Evolutionary conservation across 1,140 invertebrate species (phyloP).

Genomic region (Triops longicaudatus): DNA sequence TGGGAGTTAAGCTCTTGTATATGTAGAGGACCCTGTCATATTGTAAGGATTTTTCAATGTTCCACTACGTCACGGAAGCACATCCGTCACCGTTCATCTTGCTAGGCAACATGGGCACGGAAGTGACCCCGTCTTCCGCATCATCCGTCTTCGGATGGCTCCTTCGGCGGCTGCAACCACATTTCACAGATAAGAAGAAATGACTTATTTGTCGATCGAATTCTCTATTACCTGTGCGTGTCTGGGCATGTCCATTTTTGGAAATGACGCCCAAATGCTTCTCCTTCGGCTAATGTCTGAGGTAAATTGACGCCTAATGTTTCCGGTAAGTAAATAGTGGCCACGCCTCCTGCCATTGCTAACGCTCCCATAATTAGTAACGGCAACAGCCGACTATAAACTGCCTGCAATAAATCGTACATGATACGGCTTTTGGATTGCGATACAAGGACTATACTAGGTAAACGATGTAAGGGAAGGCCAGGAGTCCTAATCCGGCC

Average conservation of each 20-base stretch:
- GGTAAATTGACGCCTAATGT: conserved; percentile 26
- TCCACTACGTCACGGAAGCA: background rate
- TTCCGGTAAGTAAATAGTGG: conserved; percentile 36
- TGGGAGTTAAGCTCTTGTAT: conserved; percentile 3
- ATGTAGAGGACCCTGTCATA: background rate
- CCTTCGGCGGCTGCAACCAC: background rate
- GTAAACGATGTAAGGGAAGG: conserved; percentile 59
- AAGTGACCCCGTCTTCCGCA: background rate
- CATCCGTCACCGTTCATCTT: conserved; percentile 1
- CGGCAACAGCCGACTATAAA: conserved; percentile 35
- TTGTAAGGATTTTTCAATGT: background rate
- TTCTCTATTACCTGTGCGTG: conserved; percentile 13
- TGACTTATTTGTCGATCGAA: background rate
- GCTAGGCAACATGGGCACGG: background rate
- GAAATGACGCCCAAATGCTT: conserved; percentile 19
- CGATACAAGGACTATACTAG: conserved; percentile 41
- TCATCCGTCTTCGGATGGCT: background rate
- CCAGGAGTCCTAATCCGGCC: conserved; percentile 52
- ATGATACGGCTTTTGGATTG: background rate
- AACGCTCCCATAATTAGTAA: conserved; percentile 36
- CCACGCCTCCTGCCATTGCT: conserved; percentile 33
- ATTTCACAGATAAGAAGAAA: background rate
- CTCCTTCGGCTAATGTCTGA: conserved; percentile 26
- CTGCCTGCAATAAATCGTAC: conserved; percentile 26
- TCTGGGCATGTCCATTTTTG: conserved; percentile 21